Base-by-base conservation (phyloP, 2,797 vertebrate genomes). In the Coranthus polyacanthus region DNA sequence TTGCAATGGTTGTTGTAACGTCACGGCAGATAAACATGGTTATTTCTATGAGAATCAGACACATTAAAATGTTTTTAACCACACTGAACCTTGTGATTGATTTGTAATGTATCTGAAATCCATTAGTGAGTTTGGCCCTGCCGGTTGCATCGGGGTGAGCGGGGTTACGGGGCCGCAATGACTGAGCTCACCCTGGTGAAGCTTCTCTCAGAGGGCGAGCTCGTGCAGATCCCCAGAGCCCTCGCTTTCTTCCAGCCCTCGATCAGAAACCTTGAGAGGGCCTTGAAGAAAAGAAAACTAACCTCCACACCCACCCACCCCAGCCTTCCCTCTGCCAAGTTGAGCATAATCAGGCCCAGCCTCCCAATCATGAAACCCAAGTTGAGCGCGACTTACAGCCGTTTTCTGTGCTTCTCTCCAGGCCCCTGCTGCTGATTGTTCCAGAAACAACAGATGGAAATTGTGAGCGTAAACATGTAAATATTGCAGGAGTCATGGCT, bases 391-490 rank as follows among this genome's bases (percentile, higher is more conserved):
- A 92, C 88, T 90, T 86, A 86, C 85, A 88, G 82, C 76, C 79
- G 56, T 82, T 78, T 82, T 73, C 78, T 26, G 42, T 50, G 38
- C 84, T 83, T 83, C 83, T 91, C 88, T 90, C 75, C 75, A 51
- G 89, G 88, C 85, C 82, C 65, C 69, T 2, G 72, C 71, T 68
- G 86, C 90, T 93, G 94, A 94, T 93, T 94, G 91, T 92, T 94
- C 92, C 91, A 92, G 90, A 91, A 92, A 94, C 92, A 93, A 92
- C 92, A 93, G 90, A 94, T 94, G 93, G 92, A 94, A 94, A 94
- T 91, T 92, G 81, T 93, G 89, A 94, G 87, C 54, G 87, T 92
- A 94, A 94, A 95, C 91, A 94, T 90, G 89, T 92, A 94, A 95
- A 94, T 93, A 93, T 84, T 79, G 75, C 89, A 89, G 86, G 81